Conservation (phyloP, 1,140 invertebrate genomes). For the Arion vulgaris region DNA sequence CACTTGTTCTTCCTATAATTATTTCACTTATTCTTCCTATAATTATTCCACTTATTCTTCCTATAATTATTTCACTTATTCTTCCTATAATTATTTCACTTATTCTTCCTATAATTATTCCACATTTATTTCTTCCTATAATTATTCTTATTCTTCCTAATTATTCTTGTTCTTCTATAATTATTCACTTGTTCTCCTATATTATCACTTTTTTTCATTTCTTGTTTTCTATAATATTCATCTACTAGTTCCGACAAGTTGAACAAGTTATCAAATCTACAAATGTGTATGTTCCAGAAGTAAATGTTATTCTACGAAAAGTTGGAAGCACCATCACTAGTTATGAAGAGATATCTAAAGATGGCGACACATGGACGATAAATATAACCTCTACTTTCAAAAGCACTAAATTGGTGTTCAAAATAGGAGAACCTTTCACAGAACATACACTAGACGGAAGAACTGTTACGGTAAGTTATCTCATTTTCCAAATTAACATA, state of each 20-base stretch:
- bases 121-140: background rate
- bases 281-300: constrained; percentile 78
- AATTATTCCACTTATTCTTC: background rate
- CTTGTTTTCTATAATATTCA: background rate
- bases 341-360: constrained; percentile 81
- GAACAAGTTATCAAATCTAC: too few species aligned
- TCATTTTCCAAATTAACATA: too few species aligned
- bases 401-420: constrained; percentile 84
- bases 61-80: background rate
- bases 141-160: too few species aligned
- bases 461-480: constrained; percentile 80
- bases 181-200: background rate
- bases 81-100: background rate
- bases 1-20: too few species aligned
- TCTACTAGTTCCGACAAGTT: background rate
- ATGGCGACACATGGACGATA: constrained; percentile 81
- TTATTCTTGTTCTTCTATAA: background rate
- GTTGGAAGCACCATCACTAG: constrained; percentile 82
- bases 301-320: constrained; percentile 82
- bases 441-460: constrained; percentile 89
- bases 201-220: background rate
- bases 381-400: constrained; percentile 89
- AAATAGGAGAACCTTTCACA: constrained; percentile 86
- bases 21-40: too few species aligned
- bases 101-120: background rate